Percentiles rank a stretch among this genome's conserved stretches.
Conservation (phyloP, 92 coral and sea anemone species). For the Montipora capitata region DNA sequence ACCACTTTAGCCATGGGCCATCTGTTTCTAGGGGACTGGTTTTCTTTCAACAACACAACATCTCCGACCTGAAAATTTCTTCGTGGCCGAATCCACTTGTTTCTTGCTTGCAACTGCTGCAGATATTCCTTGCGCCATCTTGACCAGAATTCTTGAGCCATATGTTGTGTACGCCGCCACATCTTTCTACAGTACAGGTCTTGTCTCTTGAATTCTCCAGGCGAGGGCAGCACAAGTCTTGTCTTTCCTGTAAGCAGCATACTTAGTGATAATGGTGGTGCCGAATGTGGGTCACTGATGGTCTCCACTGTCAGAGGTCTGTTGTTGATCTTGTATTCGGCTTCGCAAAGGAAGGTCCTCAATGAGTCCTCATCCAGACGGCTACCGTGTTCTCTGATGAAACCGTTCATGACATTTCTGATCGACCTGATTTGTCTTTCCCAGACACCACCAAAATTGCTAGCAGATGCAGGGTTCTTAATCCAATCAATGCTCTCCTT, state of each 20-base stretch:
- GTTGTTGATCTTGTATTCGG: slow-evolving; percentile 62
- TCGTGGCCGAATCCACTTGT: slow-evolving; percentile 64
- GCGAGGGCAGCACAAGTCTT: slow-evolving; percentile 70
- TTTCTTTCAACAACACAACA: slow-evolving; percentile 57
- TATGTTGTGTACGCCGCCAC: slow-evolving; percentile 68
- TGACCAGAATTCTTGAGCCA: slow-evolving; percentile 71
- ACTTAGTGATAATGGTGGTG: slow-evolving; percentile 67
- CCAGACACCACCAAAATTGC: slow-evolving; percentile 68
- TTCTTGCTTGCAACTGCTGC: slow-evolving; percentile 51
- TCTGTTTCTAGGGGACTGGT: slow-evolving; percentile 48
- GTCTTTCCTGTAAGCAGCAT: slow-evolving; percentile 72
- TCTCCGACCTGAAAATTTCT: slow-evolving; percentile 62
- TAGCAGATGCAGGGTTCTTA: slow-evolving; percentile 55
- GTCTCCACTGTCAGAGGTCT: slow-evolving; percentile 70
- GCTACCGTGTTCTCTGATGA: slow-evolving; percentile 52
- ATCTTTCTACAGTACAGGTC: slow-evolving; percentile 63
- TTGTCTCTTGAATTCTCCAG: slow-evolving; percentile 68
- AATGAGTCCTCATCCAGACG: slow-evolving; percentile 42
- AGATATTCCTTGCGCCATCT: slow-evolving; percentile 76
- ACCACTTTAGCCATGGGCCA: slow-evolving; percentile 64
- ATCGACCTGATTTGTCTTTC: slow-evolving; percentile 65
- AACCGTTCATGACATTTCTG: slow-evolving; percentile 57
- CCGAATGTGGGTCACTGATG: slow-evolving; percentile 57
- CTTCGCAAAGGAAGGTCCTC: slow-evolving; percentile 65
- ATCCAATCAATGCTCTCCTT: slow-evolving; percentile 68